phyloP scores from a whole-genome alignment of 2,888 invertebrate genomes.

The Drosophila macrospina region DNA sequence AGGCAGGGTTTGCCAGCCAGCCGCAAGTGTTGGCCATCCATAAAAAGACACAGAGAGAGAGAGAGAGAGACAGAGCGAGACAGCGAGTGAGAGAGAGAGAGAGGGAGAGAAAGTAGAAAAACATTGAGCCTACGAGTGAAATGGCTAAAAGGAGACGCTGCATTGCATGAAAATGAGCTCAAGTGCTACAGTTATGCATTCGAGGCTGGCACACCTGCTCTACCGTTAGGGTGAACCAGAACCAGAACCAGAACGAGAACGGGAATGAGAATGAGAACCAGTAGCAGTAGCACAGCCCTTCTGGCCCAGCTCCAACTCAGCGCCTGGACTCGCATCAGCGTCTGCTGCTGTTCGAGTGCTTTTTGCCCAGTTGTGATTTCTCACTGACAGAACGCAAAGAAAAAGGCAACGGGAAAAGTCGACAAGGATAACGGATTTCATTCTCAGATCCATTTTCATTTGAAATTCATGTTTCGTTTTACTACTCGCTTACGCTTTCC shows the following conservation, averaged over 20 bases:
- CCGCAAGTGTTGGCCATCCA: constrained; percentile 37
- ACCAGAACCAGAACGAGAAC: too few species aligned
- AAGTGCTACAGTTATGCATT: constrained; percentile 28
- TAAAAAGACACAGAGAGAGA: not conserved
- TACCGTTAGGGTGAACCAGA: constrained; percentile 11
- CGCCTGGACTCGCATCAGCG: not conserved
- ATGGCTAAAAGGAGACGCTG: constrained; percentile 42
- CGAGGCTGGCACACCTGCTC: constrained; percentile 31
- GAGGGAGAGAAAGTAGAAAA: not conserved
- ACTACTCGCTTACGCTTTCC: constrained; percentile 43
- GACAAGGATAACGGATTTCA: constrained; percentile 36
- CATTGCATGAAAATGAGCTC: constrained; percentile 58
- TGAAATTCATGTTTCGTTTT: constrained; percentile 67
- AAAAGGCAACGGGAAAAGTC: constrained; percentile 13
- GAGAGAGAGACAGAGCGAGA: not conserved
- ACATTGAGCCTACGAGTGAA: constrained; percentile 32
- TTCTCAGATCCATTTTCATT: constrained; percentile 30
- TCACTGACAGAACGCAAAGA: constrained; percentile 34
- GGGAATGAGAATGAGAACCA: not conserved
- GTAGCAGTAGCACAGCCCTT: not conserved
- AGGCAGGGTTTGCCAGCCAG: constrained; percentile 14
- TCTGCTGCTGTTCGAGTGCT: constrained; percentile 22
- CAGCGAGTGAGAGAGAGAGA: too few species aligned
- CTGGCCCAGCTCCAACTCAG: not conserved
- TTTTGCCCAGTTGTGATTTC: constrained; percentile 50